Percentiles rank a stretch among this genome's conserved stretches.
Conservation (phyloP, 1,140 invertebrate species). For the Drosophila ogumai region DNA sequence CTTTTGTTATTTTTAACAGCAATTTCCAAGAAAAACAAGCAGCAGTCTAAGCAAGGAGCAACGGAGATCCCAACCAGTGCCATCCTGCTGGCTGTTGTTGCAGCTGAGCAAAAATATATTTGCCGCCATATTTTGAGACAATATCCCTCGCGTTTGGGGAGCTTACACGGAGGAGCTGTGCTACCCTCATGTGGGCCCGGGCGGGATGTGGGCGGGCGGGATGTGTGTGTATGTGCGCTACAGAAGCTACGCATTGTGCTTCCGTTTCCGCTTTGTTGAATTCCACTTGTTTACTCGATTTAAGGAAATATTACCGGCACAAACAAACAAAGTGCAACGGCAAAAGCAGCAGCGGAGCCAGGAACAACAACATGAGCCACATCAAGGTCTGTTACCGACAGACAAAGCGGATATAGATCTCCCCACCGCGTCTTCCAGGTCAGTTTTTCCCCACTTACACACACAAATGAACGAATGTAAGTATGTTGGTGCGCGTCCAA, state of each 20-base stretch:
- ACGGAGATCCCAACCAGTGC: background rate
- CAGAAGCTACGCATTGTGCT: constrained; percentile 77
- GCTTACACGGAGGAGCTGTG: constrained; percentile 52
- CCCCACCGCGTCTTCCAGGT: constrained; percentile 29
- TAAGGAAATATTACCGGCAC: constrained; percentile 83
- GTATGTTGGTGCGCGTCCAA: constrained; percentile 52
- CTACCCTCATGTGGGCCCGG: constrained; percentile 29
- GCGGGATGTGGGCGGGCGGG: constrained; percentile 8
- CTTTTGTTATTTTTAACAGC: constrained; percentile 82
- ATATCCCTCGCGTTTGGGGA: constrained; percentile 61
- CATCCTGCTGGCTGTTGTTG: constrained; percentile 43
- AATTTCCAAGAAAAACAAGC: constrained; percentile 81
- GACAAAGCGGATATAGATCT: constrained; percentile 55
- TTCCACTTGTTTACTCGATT: constrained; percentile 83
- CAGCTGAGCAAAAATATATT: constrained; percentile 75
- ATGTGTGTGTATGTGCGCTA: constrained; percentile 25
- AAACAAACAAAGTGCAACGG: constrained; percentile 79
- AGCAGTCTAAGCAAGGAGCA: constrained; percentile 41
- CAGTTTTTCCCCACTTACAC: constrained; percentile 3
- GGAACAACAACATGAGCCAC: constrained; percentile 9
- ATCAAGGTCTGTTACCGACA: constrained; percentile 26
- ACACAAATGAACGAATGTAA: background rate
- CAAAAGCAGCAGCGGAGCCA: constrained; percentile 31
- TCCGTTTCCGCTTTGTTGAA: constrained; percentile 83
- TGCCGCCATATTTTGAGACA: constrained; percentile 82